Evolutionary conservation across 1,140 invertebrate species (phyloP), one percentile per base, ranked within the genome.

Genomic region (Gryllus bimaculatus): DNA sequence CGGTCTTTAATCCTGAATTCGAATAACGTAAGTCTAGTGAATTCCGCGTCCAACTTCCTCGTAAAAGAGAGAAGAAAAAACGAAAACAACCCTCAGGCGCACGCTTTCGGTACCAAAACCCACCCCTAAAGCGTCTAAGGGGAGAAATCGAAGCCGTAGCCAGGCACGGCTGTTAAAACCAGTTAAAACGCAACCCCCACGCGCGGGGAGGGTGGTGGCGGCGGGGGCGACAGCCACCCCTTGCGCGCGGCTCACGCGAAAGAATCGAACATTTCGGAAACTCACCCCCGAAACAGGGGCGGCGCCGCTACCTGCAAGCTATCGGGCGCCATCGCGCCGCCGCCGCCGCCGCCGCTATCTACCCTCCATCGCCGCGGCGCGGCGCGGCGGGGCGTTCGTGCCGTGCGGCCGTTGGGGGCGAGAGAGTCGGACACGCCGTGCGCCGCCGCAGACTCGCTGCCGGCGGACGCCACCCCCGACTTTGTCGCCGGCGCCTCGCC

Each of bases 221-320:
- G 26, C 26, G 26, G 26, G 26, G 26, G 26, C 26, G 26, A 5
- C 26, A 39, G 26, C 26, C 26, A 39, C 26, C 26, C 54, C 10
- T 66, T 18, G 54, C 54, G 18, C 10, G 54, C 54, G 18, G 54
- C 54, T 66, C 54, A 66, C 54, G 54, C 54, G 18, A 66, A 66
- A 66, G 54, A 66, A 66, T 66, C 54, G 54, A 66, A 66, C 54
- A 66, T 66, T 66, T 66, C 54, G 54, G 54, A 66, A 66, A 66
- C 54, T 66, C 54, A 66, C 54, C 54, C 54, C 54, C 54, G 10
- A 18, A 66, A 18, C 10, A 66, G 54, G 54, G 54, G 54, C 18
- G 10, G 54, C 18, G 54, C 10, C 18, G 54, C 54, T 66, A 66
- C 54, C 54, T 66, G 54, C 10, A 66, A 66, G 54, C 54, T 66